Base-by-base conservation (phyloP, 1,140 invertebrate genomes). In the Caenorhabditis remanei region DNA sequence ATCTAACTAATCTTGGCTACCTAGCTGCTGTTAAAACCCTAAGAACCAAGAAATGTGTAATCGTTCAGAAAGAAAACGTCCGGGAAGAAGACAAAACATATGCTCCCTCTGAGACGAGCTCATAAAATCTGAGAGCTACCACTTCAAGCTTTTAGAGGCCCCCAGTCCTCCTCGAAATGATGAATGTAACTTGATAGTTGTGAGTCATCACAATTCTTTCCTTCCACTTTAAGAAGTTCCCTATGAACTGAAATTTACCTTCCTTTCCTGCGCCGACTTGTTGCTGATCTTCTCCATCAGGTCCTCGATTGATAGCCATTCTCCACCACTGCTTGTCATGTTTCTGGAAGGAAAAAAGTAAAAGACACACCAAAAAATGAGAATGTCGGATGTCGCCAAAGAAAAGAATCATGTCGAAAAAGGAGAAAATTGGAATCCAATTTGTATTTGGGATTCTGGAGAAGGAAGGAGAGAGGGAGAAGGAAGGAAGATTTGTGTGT, bases 51-150 rank as follows among this genome's bases (percentile, higher is more conserved):
- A 79, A 14, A 50, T 32, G 46, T 50, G n/a, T 16, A 79, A 79
- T 79, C 46, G 43, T 50, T 24, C 46, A 43, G 46, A 50, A 13
- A 79, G 46, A 53, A 79, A 79, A 50, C 5, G n/a, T 79, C 53
- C 46, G 50, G 19, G 71, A n/a, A 50, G 46, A 13, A 14, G 41
- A n/a, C 32, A 79, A 79, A 79, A 79, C 71, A 79, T 46, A 79
- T 79, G 71, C 71, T 79, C 71, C 71, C 50, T 46, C n/a, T 46
- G 53, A 46, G 46, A 79, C 71, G 46, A 79, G 71, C 71, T 79
- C 71, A 79, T 79, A 50, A 79, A 79, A 79, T 79, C 71, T 50
- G 71, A 79, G 71, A 79, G 46, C 71, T 79, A 79, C 71, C 71
- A 79, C 67, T 41, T 21, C 71, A 19, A 50, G 43, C 71, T 79